A percentile compares a stretch with the other conserved stretches of the same genome.
These are phyloP conservation scores for Vidua macroura DNA, from an alignment of 2,113 vertebrate genomes.

Conservation along the genomic window DNA sequence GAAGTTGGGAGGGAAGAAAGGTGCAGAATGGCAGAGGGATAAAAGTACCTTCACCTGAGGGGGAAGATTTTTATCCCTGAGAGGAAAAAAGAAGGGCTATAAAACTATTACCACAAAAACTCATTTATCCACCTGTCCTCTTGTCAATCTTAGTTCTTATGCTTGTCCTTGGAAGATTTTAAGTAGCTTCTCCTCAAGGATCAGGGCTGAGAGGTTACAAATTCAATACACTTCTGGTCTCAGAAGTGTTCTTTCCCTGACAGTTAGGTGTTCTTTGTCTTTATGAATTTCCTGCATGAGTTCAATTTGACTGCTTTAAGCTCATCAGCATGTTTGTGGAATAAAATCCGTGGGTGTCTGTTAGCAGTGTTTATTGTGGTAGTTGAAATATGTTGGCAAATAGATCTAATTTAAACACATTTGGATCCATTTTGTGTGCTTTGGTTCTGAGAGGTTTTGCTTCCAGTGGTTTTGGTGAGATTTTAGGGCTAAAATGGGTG, in stretches of 20 bases:
- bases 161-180: background rate
- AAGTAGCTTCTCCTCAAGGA: background rate
- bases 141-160: background rate
- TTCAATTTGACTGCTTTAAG: background rate
- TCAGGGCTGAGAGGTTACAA: background rate
- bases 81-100: background rate
- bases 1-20: background rate
- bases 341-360: background rate
- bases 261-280: background rate
- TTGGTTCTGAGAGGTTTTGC: background rate
- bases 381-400: background rate
- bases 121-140: background rate
- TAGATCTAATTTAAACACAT: background rate
- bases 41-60: background rate
- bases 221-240: background rate
- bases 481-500: background rate
- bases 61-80: background rate
- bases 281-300: background rate
- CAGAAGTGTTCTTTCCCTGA: background rate
- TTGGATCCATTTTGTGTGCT: background rate
- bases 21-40: background rate
- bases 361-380: background rate
- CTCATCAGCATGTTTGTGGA: background rate
- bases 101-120: background rate
- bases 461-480: background rate